These are phyloP conservation scores for Trichacis sp. DNA, from an alignment of 2,888 invertebrate genomes.

Conservation along the genomic window DNA sequence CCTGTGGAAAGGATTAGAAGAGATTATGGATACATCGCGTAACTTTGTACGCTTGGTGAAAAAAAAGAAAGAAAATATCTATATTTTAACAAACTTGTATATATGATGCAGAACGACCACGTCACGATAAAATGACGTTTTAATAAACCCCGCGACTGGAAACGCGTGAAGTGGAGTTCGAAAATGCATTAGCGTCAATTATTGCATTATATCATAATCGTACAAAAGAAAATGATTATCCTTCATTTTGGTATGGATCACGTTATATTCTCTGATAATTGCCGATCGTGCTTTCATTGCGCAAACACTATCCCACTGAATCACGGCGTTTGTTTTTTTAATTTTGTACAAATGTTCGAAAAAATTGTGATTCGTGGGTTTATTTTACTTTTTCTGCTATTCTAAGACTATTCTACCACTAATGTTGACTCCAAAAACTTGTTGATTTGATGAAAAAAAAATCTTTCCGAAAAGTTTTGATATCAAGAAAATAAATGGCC, in stretches of 20 bases:
- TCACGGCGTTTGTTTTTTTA: no score
- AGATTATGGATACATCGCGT: neutral
- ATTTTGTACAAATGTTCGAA: no score
- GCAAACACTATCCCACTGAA: no score
- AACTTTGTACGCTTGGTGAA: neutral
- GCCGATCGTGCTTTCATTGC: neutral
- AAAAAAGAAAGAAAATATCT: neutral
- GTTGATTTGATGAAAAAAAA: no score
- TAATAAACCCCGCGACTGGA: neutral
- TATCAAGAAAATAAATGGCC: no score
- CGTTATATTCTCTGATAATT: slow-evolving; percentile 36
- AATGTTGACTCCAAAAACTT: no score
- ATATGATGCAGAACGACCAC: slow-evolving; percentile 14
- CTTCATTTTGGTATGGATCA: slow-evolving; percentile 24
- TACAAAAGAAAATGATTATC: slow-evolving; percentile 15
- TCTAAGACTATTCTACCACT: no score
- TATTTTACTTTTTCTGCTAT: no score
- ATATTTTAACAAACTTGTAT: slow-evolving; percentile 6
- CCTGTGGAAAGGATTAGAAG: slow-evolving; percentile 16
- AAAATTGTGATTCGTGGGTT: no score
- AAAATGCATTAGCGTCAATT: slow-evolving; percentile 35
- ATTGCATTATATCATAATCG: slow-evolving; percentile 13
- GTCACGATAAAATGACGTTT: neutral
- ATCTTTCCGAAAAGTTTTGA: no score
- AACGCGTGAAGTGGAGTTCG: slow-evolving; percentile 9